Evolutionary conservation across 1,140 invertebrate species (phyloP).

Genomic region (Pentalonia nigronervosa): DNA sequence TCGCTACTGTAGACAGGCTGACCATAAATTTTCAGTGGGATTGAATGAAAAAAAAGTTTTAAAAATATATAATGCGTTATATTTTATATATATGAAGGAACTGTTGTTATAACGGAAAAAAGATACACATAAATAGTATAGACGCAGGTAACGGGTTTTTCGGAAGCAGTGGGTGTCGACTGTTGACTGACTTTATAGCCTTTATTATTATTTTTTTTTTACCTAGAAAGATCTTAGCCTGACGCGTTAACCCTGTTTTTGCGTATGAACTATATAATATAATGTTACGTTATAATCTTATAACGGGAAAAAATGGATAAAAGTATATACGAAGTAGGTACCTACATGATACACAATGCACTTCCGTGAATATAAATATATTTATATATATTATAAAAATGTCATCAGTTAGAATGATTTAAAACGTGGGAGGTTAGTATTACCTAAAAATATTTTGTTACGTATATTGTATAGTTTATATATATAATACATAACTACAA

Average conservation of each 20-base stretch:
- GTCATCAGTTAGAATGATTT: not conserved
- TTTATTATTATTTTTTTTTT: conserved; percentile 42
- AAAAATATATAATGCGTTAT: not conserved
- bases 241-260: conserved; percentile 12
- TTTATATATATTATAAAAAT: not conserved
- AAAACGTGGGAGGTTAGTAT: not conserved
- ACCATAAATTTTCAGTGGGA: conserved; percentile 27
- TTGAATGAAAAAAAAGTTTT: conserved; percentile 26
- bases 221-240: not conserved
- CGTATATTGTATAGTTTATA: not conserved
- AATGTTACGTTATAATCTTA: not conserved
- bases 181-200: conserved; percentile 36
- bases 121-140: not conserved
- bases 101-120: conserved; percentile 13
- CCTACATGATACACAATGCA: not conserved
- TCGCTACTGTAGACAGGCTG: not conserved
- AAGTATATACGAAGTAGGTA: not conserved
- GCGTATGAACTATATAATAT: not conserved
- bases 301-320: not conserved
- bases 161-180: conserved; percentile 53
- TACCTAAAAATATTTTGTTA: not conserved
- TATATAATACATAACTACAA: not conserved
- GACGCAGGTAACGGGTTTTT: conserved; percentile 47
- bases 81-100: not conserved
- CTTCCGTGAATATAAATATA: not conserved